Conservation (phyloP, 1,140 invertebrate species). For the Trissolcus basalis region DNA sequence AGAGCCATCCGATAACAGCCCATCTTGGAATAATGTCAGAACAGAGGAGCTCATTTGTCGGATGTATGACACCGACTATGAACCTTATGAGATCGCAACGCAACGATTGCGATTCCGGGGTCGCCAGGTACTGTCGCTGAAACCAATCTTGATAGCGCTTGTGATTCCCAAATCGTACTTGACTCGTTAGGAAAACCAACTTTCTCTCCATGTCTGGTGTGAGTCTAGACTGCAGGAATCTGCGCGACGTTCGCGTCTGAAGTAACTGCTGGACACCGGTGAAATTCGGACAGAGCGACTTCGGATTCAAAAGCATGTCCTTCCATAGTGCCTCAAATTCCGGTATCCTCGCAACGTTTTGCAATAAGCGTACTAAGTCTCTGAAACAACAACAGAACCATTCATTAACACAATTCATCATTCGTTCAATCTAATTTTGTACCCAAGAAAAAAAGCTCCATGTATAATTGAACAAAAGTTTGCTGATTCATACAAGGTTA, state of each 20-base stretch:
- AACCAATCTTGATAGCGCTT: slow-evolving; percentile 99
- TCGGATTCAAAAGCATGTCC: slow-evolving; percentile 92
- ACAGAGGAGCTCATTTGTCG: slow-evolving; percentile 96
- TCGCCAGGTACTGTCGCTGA: slow-evolving; percentile 97
- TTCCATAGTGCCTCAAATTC: slow-evolving; percentile 96
- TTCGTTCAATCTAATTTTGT: neutral
- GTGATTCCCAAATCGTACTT: slow-evolving; percentile 97
- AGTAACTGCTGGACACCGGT: slow-evolving; percentile 91
- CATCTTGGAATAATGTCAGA: slow-evolving; percentile 99
- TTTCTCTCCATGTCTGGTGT: slow-evolving; percentile 99
- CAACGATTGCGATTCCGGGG: slow-evolving; percentile 95
- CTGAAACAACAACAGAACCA: slow-evolving; percentile 69
- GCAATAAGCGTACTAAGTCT: slow-evolving; percentile 93
- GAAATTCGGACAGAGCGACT: slow-evolving; percentile 88
- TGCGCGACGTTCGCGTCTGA: slow-evolving; percentile 91
- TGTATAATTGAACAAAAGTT: too few species aligned
- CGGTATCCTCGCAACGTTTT: slow-evolving; percentile 95
- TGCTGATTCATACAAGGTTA: too few species aligned
- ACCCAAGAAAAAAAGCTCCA: too few species aligned
- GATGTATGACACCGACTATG: slow-evolving; percentile 98
- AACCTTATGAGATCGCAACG: slow-evolving; percentile 97
- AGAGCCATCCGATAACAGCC: slow-evolving; percentile 98
- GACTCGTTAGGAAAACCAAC: slow-evolving; percentile 92
- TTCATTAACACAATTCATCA: neutral
- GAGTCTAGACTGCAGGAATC: slow-evolving; percentile 92